Evolutionary conservation across 1,140 invertebrate genomes (phyloP), one percentile per base, ranked within the genome.

Genomic region (Achatina immaculata): DNA sequence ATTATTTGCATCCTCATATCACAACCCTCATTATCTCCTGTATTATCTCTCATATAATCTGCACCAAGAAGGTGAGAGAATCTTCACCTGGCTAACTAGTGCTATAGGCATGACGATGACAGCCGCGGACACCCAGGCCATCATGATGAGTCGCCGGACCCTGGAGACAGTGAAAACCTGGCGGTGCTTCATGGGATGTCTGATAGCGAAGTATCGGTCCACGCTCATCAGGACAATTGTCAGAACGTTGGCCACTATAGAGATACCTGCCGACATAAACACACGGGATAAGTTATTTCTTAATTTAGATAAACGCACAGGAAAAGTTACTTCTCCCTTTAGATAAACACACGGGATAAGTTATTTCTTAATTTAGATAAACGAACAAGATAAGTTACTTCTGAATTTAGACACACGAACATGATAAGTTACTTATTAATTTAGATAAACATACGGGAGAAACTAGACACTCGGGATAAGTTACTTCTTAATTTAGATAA

Each of bases 171-270:
- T 88, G 51, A 85, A 88, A 21, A 87, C 83, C n/a, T 81, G 80
- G 31, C 86, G 82, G 77, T 85, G 85, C 72, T 83, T 86, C 83
- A 89, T 87, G 2, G 88, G 88, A 58, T 89, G 85, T 24, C 85
- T 62, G 28, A 89, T 88, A 34, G 87, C 88, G 48, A 89, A 81
- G 79, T 88, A 89, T 11, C 88, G 78, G 78, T 89, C 88, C 16
- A 87, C 79, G 72, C 87, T 86, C 86, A 89, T 88, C 51, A 84
- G 85, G 16, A 89, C 82, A 31, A 89, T 88, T 19, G 88, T 89
- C 58, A 89, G 68, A 1, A 89, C 87, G 55, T 88, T 89, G 45
- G 86, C 85, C 36, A 86, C 86, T 16, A 89, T 83, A 21, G 82
- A 88, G 19, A 89, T 80, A 45, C 88, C 88, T 89, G 82, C 43